Percentiles rank a stretch among this genome's conserved stretches.
Evolutionary conservation across 2,113 vertebrate species (phyloP).

Genomic region (Rhizomys pruinosus): DNA sequence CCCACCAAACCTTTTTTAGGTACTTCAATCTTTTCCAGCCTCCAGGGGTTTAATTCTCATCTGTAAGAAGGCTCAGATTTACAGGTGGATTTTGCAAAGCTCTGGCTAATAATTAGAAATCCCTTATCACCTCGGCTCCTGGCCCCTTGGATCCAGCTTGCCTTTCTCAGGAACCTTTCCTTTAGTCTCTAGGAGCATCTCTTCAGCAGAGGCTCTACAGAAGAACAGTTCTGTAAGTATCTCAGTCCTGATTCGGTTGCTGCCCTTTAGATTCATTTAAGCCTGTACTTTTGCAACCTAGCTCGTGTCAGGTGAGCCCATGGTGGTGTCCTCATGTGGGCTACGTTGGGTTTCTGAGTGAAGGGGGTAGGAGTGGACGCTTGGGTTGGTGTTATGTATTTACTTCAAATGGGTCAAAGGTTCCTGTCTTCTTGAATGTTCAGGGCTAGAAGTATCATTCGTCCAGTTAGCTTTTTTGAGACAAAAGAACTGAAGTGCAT

Average conservation of each 20-base stretch:
- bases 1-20: slow-evolving; percentile 68
- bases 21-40: slow-evolving; percentile 71
- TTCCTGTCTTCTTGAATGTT: slow-evolving; percentile 34
- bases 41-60: slow-evolving; percentile 79
- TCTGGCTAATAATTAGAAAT: slow-evolving; percentile 75
- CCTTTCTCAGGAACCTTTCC: slow-evolving; percentile 21
- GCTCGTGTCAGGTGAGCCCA: background rate
- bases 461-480: slow-evolving; percentile 8
- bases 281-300: background rate
- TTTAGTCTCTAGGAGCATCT: background rate
- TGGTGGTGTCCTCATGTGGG: background rate
- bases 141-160: slow-evolving; percentile 24
- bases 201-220: slow-evolving; percentile 27
- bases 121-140: slow-evolving; percentile 67
- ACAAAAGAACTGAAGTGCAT: background rate
- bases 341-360: slow-evolving; percentile 20
- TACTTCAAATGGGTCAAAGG: background rate
- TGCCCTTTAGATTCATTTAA: slow-evolving; percentile 30
- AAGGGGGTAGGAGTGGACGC: background rate
- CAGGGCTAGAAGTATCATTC: background rate
- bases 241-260: slow-evolving; percentile 6
- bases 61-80: slow-evolving; percentile 78
- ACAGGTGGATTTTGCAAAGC: slow-evolving; percentile 77
- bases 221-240: slow-evolving; percentile 66
- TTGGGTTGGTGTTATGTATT: slow-evolving; percentile 17